A percentile compares a stretch with the other conserved stretches of the same genome.
phyloP scores from a whole-genome alignment of 2,797 vertebrate species.

The Antennarius maculatus region DNA sequence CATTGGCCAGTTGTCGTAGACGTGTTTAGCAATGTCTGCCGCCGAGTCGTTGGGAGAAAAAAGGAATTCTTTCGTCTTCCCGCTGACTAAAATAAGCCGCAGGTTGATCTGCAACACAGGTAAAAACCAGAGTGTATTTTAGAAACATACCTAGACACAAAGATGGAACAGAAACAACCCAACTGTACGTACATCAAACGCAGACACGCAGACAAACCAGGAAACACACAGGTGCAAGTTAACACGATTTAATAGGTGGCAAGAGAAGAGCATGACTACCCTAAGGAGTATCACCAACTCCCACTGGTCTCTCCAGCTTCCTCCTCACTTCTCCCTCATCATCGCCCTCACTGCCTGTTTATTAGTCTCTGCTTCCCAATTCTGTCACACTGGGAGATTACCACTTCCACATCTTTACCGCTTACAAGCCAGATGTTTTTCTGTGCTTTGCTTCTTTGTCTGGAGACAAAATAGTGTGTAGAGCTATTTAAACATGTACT shows the following conservation, averaged over 20 bases:
- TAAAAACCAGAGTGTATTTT: not conserved
- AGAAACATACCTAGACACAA: slow-evolving; percentile 7
- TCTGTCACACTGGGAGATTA: slow-evolving; percentile 15
- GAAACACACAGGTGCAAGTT: slow-evolving; percentile 30
- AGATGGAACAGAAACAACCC: slow-evolving; percentile 2
- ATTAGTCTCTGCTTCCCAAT: slow-evolving; percentile 16
- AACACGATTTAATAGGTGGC: slow-evolving; percentile 52
- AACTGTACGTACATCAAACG: slow-evolving; percentile 10
- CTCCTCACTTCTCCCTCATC: slow-evolving; percentile 28
- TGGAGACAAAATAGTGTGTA: not conserved
- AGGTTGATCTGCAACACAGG: slow-evolving; percentile 91
- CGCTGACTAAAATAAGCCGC: slow-evolving; percentile 96
- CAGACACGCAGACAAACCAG: slow-evolving; percentile 23
- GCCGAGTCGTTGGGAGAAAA: slow-evolving; percentile 97
- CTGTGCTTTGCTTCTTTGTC: slow-evolving; percentile 1
- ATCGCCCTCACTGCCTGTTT: slow-evolving; percentile 1
- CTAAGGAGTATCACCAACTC: slow-evolving; percentile 48
- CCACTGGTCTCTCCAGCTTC: slow-evolving; percentile 55
- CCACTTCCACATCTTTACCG: slow-evolving; percentile 2
- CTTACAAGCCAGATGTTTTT: not conserved
- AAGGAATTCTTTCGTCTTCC: slow-evolving; percentile 97
- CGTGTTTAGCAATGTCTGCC: slow-evolving; percentile 96
- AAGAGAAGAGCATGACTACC: slow-evolving; percentile 47
- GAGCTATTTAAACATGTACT: not conserved
- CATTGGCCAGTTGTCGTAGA: slow-evolving; percentile 99